Evolutionary conservation across 2,113 vertebrate genomes (phyloP), one percentile per base, ranked within the genome.

Genomic region (Vulpes lagopus): DNA sequence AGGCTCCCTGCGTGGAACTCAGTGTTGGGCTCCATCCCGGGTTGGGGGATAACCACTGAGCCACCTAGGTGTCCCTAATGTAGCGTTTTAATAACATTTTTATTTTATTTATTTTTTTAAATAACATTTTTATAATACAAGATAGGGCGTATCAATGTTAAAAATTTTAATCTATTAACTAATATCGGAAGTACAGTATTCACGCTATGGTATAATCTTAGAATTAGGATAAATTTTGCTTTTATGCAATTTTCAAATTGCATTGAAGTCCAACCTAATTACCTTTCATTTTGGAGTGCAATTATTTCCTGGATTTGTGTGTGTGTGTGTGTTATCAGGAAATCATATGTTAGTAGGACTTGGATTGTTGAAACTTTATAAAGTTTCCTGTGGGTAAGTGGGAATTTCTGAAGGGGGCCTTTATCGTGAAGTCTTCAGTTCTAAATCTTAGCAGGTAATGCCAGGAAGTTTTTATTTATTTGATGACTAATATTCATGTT

Each of bases 401-500:
- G 49, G 23, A 19, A 43, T 96, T 97, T 95, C 87, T 90, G 83
- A 97, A 84, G 88, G 25, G 25, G 16, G 67, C 5, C 35, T 84
- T 96, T 92, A 82, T 73, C 38, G 23, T 64, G 69, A 93, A 67
- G 32, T 65, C 53, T 65, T 94, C 6, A 83, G 82, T 60, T 35
- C 73, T 91, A 85, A 85, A 80, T 83, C n/a, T 95, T 51, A 74
- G 23, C 71, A 71, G 60, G 51, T 96, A 97, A 81, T 57, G 51
- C 57, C 22, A 51, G 73, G 62, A 81, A 82, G 73, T 86, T 93
- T 93, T 94, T 32, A 49, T 94, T 94, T 89, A 86, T 81, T 51
- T 91, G 80, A 27, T 97, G 96, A 98, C 91, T 97, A 96, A 97
- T 93, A 62, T 64, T 67, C 35, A 32, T 79, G 25, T 53, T 91